Base-by-base conservation (phyloP, 1,140 invertebrate species). In the Pygmarrhopalites habei region DNA sequence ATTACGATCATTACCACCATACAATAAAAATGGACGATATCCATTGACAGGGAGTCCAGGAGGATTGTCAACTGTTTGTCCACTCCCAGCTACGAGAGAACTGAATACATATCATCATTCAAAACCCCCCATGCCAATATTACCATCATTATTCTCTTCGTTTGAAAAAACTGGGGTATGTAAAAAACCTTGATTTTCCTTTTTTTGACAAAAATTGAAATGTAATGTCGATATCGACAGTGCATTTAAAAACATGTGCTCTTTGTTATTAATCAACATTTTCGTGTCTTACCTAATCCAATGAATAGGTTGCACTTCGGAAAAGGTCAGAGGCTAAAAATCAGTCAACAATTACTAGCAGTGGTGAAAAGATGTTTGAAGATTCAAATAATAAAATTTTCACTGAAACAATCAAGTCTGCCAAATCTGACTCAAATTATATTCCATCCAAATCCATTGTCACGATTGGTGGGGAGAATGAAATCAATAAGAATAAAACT, bases 41-140 rank as follows among this genome's bases (percentile, higher is more conserved):
- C 47, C 62, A 28, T 57, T 44, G 26, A 28, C n/a, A n/a, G n/a
- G n/a, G n/a, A n/a, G n/a, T n/a, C n/a, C n/a, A n/a, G n/a, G n/a
- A n/a, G n/a, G n/a, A n/a, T n/a, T n/a, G n/a, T n/a, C n/a, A n/a
- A n/a, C n/a, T n/a, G n/a, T n/a, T n/a, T n/a, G n/a, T n/a, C n/a
- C n/a, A n/a, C n/a, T n/a, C n/a, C n/a, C n/a, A n/a, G n/a, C n/a
- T n/a, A n/a, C n/a, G n/a, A 41, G 46, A 2, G 17, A 19, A 17
- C 17, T 7, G 15, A 23, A 21, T 32, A 29, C 30, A 17, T 52
- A 61, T 39, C 46, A 51, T 15, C 26, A 60, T 35, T 21, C 63
- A 15, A 70, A 70, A 39, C 69, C 65, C 2, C 69, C 69, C n/a
- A 66, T 62, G n/a, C 68, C 68, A 7, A 63, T 70, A 41, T 53